These are phyloP conservation scores for Leptinotarsa rubiginosa DNA, from an alignment of 2,888 invertebrate species.

Conservation along the genomic window DNA sequence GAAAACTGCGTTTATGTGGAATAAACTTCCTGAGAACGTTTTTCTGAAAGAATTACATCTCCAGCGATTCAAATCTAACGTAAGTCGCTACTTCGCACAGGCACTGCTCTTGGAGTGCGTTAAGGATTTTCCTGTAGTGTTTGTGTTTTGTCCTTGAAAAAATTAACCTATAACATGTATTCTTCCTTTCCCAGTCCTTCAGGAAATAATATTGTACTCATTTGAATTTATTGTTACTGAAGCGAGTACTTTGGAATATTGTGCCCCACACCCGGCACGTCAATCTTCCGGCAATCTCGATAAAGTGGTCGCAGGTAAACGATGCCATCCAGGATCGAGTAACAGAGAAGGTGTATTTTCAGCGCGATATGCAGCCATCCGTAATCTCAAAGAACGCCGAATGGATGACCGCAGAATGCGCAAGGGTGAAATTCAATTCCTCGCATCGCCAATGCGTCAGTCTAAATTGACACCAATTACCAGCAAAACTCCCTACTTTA, in stretches of 20 bases:
- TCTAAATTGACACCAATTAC: constrained; percentile 77
- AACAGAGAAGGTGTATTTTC: constrained; percentile 3
- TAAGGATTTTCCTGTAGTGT: too few relatives aligned
- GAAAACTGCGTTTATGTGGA: too few relatives aligned
- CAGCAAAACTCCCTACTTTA: constrained; percentile 70
- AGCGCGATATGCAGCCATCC: background rate
- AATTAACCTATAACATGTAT: too few relatives aligned
- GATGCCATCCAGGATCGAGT: constrained; percentile 11
- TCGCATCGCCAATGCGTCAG: constrained; percentile 70
- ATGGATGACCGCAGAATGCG: constrained; percentile 55
- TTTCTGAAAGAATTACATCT: too few relatives aligned
- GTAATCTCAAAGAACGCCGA: constrained; percentile 47
- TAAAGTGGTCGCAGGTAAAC: background rate
- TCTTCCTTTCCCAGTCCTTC: too few relatives aligned
- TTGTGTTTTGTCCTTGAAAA: too few relatives aligned
- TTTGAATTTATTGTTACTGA: background rate
- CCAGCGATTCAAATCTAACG: too few relatives aligned
- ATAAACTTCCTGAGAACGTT: too few relatives aligned
- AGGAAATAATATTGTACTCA: too few relatives aligned
- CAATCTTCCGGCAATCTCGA: background rate
- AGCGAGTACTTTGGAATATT: background rate
- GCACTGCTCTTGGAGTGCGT: too few relatives aligned
- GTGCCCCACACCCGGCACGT: too few relatives aligned
- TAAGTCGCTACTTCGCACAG: too few relatives aligned
- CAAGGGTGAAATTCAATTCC: constrained; percentile 66